Conservation (phyloP, 2,797 vertebrate species). For the Characodon lateralis region DNA sequence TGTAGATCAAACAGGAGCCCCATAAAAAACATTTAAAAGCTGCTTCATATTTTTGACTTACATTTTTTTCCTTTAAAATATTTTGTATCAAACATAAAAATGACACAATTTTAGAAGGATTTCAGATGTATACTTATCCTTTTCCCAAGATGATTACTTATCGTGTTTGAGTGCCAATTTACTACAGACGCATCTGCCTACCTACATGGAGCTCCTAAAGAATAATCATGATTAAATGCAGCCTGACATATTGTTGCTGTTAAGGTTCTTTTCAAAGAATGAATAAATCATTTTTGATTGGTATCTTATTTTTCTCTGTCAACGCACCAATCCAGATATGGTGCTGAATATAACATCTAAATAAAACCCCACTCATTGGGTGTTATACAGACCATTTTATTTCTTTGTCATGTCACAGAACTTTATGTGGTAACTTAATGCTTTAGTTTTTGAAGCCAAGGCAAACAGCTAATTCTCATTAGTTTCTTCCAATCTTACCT, state of each 20-base stretch:
- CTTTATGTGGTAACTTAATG: conserved; percentile 16
- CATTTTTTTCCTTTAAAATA: neutral
- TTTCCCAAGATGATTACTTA: neutral
- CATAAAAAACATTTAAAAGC: neutral
- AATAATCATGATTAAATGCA: conserved; percentile 43
- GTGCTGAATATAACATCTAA: conserved; percentile 42
- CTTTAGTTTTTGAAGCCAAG: conserved; percentile 25
- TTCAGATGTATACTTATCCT: neutral
- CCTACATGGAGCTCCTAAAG: conserved; percentile 14
- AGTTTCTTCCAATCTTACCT: conserved; percentile 35
- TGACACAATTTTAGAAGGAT: neutral
- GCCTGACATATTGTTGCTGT: conserved; percentile 45
- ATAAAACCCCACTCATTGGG: conserved; percentile 35
- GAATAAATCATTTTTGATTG: conserved; percentile 48
- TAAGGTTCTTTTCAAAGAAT: conserved; percentile 43
- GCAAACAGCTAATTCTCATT: conserved; percentile 46
- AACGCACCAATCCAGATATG: conserved; percentile 30
- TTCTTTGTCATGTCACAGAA: conserved; percentile 19
- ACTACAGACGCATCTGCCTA: neutral
- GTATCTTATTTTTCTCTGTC: conserved; percentile 27
- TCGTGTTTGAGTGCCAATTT: neutral
- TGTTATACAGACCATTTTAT: conserved; percentile 23
- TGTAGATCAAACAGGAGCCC: neutral
- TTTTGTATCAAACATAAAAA: neutral
- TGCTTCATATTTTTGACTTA: neutral